Conservation (phyloP, 2,888 invertebrate species). For the Sussaba pulchella region DNA sequence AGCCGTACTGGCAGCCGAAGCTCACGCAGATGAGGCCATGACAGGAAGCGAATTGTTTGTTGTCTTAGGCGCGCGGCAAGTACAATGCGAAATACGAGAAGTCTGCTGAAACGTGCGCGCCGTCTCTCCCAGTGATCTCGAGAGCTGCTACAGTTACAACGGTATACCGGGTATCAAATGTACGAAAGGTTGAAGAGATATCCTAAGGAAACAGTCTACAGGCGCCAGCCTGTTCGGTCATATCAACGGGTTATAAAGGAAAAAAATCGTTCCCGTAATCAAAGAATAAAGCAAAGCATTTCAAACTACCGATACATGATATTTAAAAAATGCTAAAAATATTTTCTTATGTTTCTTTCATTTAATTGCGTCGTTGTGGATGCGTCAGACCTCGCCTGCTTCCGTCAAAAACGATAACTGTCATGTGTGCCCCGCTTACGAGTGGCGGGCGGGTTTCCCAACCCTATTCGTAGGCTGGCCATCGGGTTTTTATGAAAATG, state of each 20-base stretch:
- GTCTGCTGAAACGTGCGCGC: slow-evolving; percentile 71
- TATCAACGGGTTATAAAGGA: slow-evolving; percentile 79
- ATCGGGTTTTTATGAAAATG: slow-evolving; percentile 2
- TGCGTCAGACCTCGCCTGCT: too few species aligned
- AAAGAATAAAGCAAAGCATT: slow-evolving; percentile 69
- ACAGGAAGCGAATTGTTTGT: slow-evolving; percentile 79
- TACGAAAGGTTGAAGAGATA: slow-evolving; percentile 67
- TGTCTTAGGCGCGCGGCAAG: slow-evolving; percentile 78
- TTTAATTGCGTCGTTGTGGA: too few species aligned
- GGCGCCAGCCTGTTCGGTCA: slow-evolving; percentile 77
- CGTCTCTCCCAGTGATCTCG: slow-evolving; percentile 71
- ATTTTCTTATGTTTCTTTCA: slow-evolving; percentile 3
- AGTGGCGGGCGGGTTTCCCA: slow-evolving; percentile 8
- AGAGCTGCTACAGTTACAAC: slow-evolving; percentile 55
- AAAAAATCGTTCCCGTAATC: slow-evolving; percentile 77
- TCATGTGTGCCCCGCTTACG: neutral
- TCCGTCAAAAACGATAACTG: neutral
- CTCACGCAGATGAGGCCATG: slow-evolving; percentile 42
- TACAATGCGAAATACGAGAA: slow-evolving; percentile 73
- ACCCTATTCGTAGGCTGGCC: neutral
- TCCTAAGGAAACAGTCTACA: slow-evolving; percentile 81
- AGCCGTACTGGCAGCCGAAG: slow-evolving; percentile 3
- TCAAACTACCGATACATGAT: slow-evolving; percentile 74
- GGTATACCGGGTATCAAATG: slow-evolving; percentile 67
- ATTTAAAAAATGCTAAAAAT: slow-evolving; percentile 47